Evolutionary conservation across 2,797 vertebrate species (phyloP).

Genomic region (Crypturellus tataupa): DNA sequence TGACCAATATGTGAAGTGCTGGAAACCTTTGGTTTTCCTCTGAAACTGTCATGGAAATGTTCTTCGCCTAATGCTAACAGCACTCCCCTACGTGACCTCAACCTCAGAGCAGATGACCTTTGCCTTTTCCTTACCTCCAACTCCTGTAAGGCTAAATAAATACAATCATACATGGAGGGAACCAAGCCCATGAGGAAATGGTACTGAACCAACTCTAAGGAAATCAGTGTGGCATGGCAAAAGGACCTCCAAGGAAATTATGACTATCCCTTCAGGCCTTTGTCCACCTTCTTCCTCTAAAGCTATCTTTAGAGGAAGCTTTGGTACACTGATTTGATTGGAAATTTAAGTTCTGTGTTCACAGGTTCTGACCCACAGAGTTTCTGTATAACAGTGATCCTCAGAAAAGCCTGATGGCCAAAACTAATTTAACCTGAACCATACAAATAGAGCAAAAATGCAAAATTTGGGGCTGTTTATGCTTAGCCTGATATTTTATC

Average conservation of each 20-base stretch:
- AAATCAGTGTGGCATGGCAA: not conserved
- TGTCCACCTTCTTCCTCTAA: not conserved
- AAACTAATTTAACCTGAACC: conserved; percentile 14
- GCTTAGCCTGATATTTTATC: not conserved
- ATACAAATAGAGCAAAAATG: not conserved
- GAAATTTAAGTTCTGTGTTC: not conserved
- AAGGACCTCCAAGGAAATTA: not conserved
- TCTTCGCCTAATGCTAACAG: not conserved
- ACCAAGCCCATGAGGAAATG: not conserved
- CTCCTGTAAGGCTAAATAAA: not conserved
- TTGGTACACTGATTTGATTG: not conserved
- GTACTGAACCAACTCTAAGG: not conserved
- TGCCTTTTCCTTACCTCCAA: not conserved
- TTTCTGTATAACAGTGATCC: not conserved
- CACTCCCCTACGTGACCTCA: not conserved
- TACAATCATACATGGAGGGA: not conserved
- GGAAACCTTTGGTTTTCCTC: not conserved
- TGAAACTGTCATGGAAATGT: not conserved
- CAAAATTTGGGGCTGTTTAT: not conserved
- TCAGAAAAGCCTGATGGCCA: conserved; percentile 3
- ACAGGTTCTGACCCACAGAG: not conserved
- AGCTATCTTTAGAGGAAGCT: not conserved
- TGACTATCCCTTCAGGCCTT: not conserved
- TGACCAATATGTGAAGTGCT: not conserved
- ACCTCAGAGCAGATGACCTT: not conserved